Evolutionary conservation across 2,113 vertebrate genomes (phyloP), one percentile per base, ranked within the genome.

Genomic region (Amazona guildingii): DNA sequence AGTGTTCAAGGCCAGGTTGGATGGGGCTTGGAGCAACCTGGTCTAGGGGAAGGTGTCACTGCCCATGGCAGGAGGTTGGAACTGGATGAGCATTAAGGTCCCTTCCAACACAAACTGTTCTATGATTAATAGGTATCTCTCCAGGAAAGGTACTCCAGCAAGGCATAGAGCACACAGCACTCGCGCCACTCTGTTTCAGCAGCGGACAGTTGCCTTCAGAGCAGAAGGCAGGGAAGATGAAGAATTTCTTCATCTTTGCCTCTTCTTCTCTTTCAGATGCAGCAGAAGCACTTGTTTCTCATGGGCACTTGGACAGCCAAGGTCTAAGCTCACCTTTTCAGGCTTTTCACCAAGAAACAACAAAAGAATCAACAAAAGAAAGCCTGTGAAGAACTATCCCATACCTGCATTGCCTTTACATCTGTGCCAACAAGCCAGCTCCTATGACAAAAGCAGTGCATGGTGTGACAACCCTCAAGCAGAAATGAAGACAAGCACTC

Each of bases 151-250:
- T 16, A 52, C 9, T 8, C 9, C 39, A 61, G 31, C 28, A 63
- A 62, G 15, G 28, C 33, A 73, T 0, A 2, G 35, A 35, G 63
- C 18, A 5, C 1, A 2, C 10, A 21, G 67, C 6, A 9, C 62
- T 57, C 12, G 14, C 19, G 62, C 7, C 28, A 17, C 18, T 12
- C 23, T 10, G 15, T 62, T 46, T 78, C 43, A 52, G 25, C 43
- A 35, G n/a, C 39, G 21, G 55, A 21, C 31, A 62, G 6, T 24
- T 52, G n/a, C 29, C 49, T 69, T 48, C 39, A 48, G 55, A 79
- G 52, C 35, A 67, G 51, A 86, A 63, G 25, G 18, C 48, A 33
- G 66, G 25, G 49, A 69, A 69, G 13, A 57, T 9, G 15, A 73
- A 59, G 17, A n/a, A 17, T 37, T 74, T 44, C 54, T 37, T 13